Evolutionary conservation across 2,797 vertebrate genomes (phyloP).

Genomic region (Numenius phaeopus): DNA sequence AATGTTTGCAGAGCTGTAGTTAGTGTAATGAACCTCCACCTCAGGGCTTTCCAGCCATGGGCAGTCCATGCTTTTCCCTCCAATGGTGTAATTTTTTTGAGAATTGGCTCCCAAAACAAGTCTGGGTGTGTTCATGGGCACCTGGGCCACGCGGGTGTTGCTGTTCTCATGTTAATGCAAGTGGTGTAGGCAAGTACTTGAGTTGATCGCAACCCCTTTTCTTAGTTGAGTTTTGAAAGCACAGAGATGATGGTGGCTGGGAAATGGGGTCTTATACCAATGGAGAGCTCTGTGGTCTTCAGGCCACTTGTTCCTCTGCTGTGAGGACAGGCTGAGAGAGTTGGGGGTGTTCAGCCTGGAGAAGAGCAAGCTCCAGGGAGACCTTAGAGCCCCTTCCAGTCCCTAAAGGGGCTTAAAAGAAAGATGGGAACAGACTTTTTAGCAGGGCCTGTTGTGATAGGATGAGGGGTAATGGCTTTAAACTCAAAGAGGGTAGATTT

Average conservation of each 20-base stretch:
- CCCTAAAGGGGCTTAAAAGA: not conserved
- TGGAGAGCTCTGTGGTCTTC: not conserved
- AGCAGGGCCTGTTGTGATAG: rapidly evolving
- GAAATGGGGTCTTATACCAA: not conserved
- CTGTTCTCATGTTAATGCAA: not conserved
- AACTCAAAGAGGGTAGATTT: not conserved
- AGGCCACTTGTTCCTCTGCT: not conserved
- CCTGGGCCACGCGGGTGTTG: rapidly evolving
- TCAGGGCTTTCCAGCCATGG: not conserved
- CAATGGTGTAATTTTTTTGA: not conserved
- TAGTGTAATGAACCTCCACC: not conserved
- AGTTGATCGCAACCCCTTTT: not conserved
- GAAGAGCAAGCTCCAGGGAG: rapidly evolving
- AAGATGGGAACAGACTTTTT: not conserved
- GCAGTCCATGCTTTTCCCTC: not conserved
- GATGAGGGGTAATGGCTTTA: not conserved
- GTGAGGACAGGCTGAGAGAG: not conserved
- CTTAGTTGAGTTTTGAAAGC: not conserved
- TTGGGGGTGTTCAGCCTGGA: not conserved
- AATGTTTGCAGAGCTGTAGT: not conserved
- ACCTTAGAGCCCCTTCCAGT: not conserved
- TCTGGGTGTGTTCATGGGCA: rapidly evolving
- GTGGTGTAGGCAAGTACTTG: not conserved
- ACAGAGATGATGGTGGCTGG: not conserved
- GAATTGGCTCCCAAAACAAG: not conserved